A percentile compares a stretch with the other conserved stretches of the same genome.
These are phyloP conservation scores for Engystomops pustulosus DNA, from an alignment of 2,113 vertebrate species.

Conservation along the genomic window DNA sequence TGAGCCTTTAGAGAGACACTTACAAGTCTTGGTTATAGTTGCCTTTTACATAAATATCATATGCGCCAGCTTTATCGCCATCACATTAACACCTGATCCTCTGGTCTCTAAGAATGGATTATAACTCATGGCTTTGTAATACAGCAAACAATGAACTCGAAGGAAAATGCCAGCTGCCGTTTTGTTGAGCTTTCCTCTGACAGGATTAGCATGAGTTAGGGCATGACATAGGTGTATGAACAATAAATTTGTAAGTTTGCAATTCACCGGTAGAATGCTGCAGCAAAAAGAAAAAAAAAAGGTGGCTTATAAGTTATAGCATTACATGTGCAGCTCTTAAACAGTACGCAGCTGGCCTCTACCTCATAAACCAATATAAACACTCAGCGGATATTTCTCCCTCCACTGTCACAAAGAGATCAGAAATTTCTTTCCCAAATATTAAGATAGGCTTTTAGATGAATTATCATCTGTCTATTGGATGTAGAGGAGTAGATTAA, in stretches of 20 bases:
- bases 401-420: not conserved
- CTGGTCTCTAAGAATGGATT: not conserved
- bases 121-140: constrained; percentile 19
- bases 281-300: not conserved
- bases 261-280: not conserved
- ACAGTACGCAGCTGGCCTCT: constrained; percentile 15
- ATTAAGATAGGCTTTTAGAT: constrained; percentile 2
- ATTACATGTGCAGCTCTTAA: constrained; percentile 13
- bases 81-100: constrained; percentile 15
- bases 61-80: not conserved
- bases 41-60: not conserved
- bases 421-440: not conserved
- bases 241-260: not conserved
- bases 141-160: not conserved
- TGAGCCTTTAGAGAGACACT: not conserved
- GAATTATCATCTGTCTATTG: not conserved
- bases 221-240: not conserved
- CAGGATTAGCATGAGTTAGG: not conserved
- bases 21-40: not conserved
- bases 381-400: not conserved
- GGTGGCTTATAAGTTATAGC: not conserved
- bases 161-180: not conserved
- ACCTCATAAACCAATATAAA: constrained; percentile 17
- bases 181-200: not conserved
- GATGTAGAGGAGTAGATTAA: constrained; percentile 9